A percentile compares a stretch with the other conserved stretches of the same genome.
phyloP scores from a whole-genome alignment of 2,888 invertebrate genomes.

The Pachymerium ferrugineum region DNA sequence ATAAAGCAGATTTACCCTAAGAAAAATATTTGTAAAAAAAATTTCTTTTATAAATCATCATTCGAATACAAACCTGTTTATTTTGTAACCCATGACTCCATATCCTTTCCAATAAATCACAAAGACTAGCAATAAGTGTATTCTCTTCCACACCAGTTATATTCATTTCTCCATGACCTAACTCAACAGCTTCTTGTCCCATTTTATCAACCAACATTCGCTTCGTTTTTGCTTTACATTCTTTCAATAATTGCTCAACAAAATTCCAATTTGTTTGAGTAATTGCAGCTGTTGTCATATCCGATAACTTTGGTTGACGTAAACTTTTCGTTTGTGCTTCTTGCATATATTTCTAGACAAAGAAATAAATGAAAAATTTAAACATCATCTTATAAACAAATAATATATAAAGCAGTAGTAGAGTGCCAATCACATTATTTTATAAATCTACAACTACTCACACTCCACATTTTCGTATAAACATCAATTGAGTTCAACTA shows the following conservation, averaged over 20 bases:
- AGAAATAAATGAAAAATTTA: too few relatives aligned
- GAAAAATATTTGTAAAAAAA: slow-evolving; percentile 33
- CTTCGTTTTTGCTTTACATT: slow-evolving; percentile 71
- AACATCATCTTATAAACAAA: too few relatives aligned
- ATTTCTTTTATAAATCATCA: neutral
- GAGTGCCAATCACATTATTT: too few relatives aligned
- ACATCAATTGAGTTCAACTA: too few relatives aligned
- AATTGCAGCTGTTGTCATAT: slow-evolving; percentile 69
- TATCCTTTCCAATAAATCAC: slow-evolving; percentile 91
- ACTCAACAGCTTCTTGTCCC: slow-evolving; percentile 91
- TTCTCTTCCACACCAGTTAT: slow-evolving; percentile 85
- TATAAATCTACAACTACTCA: too few relatives aligned
- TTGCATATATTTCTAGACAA: slow-evolving; percentile 46
- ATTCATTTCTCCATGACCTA: slow-evolving; percentile 74
- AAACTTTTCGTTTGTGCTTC: slow-evolving; percentile 45
- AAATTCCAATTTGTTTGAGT: slow-evolving; percentile 97
- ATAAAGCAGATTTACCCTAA: slow-evolving; percentile 89
- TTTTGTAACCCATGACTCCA: slow-evolving; percentile 96
- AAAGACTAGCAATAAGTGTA: slow-evolving; percentile 93
- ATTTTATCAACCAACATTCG: slow-evolving; percentile 98
- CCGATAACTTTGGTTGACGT: slow-evolving; percentile 40
- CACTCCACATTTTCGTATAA: too few relatives aligned
- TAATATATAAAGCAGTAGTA: slow-evolving; percentile 16
- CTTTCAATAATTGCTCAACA: slow-evolving; percentile 93
- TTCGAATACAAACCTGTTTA: slow-evolving; percentile 60